A percentile compares a stretch with the other conserved stretches of the same genome.
Evolutionary conservation across 2,113 vertebrate species (phyloP).

Genomic region (Lepidothrix coronata): DNA sequence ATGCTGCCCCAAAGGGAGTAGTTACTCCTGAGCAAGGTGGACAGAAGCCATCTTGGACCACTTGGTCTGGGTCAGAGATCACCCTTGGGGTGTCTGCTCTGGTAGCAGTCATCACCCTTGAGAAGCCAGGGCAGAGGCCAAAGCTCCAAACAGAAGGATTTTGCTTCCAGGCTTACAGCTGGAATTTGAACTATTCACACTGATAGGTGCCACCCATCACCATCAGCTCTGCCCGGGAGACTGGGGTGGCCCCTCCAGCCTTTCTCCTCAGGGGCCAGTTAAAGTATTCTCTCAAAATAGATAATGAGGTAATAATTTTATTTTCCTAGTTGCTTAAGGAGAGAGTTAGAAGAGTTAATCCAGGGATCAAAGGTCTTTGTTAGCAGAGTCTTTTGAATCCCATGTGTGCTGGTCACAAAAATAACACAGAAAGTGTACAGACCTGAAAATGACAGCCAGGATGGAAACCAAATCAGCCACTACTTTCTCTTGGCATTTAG

Average conservation of each 20-base stretch:
- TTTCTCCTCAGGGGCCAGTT: slow-evolving; percentile 7
- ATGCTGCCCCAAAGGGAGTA: not conserved
- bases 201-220: not conserved
- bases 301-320: slow-evolving; percentile 44
- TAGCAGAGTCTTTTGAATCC: not conserved
- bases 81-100: not conserved
- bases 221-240: not conserved
- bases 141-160: not conserved
- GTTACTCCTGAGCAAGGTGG: not conserved
- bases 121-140: not conserved
- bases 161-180: not conserved
- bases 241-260: not conserved
- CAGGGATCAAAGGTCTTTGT: slow-evolving; percentile 47
- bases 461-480: not conserved
- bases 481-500: not conserved
- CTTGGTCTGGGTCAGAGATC: not conserved
- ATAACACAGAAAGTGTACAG: slow-evolving; percentile 18
- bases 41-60: not conserved
- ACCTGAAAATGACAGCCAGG: not conserved
- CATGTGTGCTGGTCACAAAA: not conserved
- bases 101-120: rapidly evolving
- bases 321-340: slow-evolving; percentile 34
- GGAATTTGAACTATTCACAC: slow-evolving; percentile 37
- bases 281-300: slow-evolving; percentile 45
- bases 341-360: slow-evolving; percentile 26